Evolutionary conservation across 2,113 vertebrate genomes (phyloP).

Genomic region (Diadophis punctatus): DNA sequence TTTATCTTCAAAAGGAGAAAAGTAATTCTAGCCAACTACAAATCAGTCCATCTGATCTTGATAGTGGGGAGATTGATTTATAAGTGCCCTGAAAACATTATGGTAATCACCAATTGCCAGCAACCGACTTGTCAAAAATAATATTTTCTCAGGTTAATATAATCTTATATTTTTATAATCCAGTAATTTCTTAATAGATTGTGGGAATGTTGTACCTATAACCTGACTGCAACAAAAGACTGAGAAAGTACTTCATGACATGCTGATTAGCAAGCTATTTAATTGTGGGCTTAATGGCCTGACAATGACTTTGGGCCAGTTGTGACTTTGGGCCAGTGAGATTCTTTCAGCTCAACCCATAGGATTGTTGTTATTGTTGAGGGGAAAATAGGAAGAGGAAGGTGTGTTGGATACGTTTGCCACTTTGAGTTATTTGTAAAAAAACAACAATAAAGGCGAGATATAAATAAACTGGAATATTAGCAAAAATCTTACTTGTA

Average conservation of each 20-base stretch:
- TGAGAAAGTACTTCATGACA: background rate
- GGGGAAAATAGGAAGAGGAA: background rate
- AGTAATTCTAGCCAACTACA: background rate
- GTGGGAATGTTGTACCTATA: background rate
- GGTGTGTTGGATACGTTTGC: background rate
- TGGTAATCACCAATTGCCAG: background rate
- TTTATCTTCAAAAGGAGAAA: background rate
- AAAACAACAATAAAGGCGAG: background rate
- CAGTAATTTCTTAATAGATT: background rate
- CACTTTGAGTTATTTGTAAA: background rate
- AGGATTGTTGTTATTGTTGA: background rate
- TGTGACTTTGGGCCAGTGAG: background rate
- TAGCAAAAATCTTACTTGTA: background rate
- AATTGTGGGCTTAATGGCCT: background rate
- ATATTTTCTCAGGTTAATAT: background rate
- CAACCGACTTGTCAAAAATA: background rate
- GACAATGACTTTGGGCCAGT: background rate
- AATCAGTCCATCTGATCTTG: background rate
- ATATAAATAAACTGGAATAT: too few species aligned
- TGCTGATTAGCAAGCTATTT: background rate
- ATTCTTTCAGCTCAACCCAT: background rate
- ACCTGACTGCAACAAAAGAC: background rate
- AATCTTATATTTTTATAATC: background rate
- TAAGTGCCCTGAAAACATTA: background rate
- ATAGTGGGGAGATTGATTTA: background rate